Conservation (phyloP, 2,888 invertebrate species). For the Dasypogon diadema region DNA sequence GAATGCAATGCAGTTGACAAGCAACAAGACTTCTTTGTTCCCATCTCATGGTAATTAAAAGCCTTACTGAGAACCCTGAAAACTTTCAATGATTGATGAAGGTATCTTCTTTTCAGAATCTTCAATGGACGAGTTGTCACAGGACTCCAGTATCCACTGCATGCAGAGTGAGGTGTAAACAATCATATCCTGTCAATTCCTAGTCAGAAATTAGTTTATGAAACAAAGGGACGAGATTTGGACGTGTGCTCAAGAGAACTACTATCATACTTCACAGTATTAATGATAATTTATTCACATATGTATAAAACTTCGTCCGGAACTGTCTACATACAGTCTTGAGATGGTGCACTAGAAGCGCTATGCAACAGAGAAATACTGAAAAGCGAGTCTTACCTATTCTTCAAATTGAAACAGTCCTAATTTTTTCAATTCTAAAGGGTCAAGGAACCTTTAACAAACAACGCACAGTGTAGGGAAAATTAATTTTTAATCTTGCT, state of each 20-base stretch:
- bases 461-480: not conserved
- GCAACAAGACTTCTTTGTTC: slow-evolving; percentile 70
- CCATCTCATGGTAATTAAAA: slow-evolving; percentile 73
- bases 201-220: slow-evolving; percentile 49
- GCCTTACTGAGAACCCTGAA: slow-evolving; percentile 6
- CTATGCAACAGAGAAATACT: slow-evolving; percentile 13
- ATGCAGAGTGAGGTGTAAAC: slow-evolving; percentile 84
- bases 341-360: slow-evolving; percentile 1
- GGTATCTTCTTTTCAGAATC: slow-evolving; percentile 74
- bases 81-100: slow-evolving; percentile 54
- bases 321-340: not conserved
- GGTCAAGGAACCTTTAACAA: not conserved
- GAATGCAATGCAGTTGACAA: slow-evolving; percentile 68
- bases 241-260: slow-evolving; percentile 39
- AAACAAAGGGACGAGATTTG: slow-evolving; percentile 7
- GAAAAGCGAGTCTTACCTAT: not conserved
- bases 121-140: slow-evolving; percentile 86
- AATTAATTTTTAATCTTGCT: not conserved
- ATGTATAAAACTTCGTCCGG: slow-evolving; percentile 36
- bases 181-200: slow-evolving; percentile 41
- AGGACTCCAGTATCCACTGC: slow-evolving; percentile 87
- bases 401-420: not conserved
- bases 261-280: slow-evolving; percentile 52
- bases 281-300: slow-evolving; percentile 53
- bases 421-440: not conserved